Conservation (phyloP, 2,113 vertebrate genomes). For the Otocyon megalotis region DNA sequence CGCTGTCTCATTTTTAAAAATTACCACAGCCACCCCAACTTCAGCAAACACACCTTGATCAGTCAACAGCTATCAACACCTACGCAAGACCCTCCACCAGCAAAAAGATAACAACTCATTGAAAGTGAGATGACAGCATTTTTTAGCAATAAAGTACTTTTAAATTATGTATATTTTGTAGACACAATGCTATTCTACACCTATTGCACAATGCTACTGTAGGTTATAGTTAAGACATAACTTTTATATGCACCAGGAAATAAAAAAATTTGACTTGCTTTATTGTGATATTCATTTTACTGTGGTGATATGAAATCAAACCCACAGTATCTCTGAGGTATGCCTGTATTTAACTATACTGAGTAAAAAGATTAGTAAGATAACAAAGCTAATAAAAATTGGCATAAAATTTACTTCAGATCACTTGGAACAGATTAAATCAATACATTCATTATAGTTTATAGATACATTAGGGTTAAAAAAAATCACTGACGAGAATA, state of each 20-base stretch:
- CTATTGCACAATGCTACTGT: neutral
- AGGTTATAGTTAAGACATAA: neutral
- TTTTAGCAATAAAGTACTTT: neutral
- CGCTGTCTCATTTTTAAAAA: neutral
- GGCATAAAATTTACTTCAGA: constrained; percentile 40
- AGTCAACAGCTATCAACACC: neutral
- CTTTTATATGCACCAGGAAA: neutral
- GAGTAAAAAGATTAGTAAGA: neutral
- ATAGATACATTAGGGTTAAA: neutral
- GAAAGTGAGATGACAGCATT: neutral
- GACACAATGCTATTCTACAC: neutral
- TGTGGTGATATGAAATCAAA: neutral
- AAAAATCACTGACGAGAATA: neutral
- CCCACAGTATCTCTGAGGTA: neutral
- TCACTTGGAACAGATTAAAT: constrained; percentile 18
- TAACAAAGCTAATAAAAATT: constrained; percentile 37
- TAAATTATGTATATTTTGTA: neutral
- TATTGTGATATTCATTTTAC: neutral
- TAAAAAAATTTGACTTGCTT: neutral
- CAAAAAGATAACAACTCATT: neutral
- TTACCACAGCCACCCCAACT: neutral
- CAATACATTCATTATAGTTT: constrained; percentile 4
- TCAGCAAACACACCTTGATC: neutral
- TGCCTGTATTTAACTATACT: neutral
- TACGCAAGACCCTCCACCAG: neutral